Evolutionary conservation across 1,140 invertebrate species (phyloP), one percentile per base, ranked within the genome.

Genomic region (Holotrichia oblita): DNA sequence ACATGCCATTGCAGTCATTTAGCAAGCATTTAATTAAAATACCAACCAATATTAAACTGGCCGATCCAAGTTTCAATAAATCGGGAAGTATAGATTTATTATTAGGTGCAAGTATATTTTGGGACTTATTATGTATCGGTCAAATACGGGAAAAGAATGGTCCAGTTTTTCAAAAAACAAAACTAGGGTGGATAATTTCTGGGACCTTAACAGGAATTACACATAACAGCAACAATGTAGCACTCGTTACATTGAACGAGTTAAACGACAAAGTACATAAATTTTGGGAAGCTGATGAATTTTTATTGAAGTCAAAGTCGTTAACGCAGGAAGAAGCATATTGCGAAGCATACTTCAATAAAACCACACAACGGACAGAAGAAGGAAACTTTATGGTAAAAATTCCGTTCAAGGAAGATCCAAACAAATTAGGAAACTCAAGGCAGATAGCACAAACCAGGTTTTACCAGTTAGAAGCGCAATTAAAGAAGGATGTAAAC

Each of bases 371-470:
- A 61, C 41, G 77, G 22, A 20, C 34, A 8, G n/a, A 14, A 14
- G 77, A 78, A 14, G 77, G 77, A 17, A 40, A 64, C 27, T 78
- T 78, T 59, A 78, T 78, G 40, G 77, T 78, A n/a, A 73, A 48
- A 73, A 10, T 78, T 17, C 77, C 77, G 6, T 74, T 78, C 9
- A 78, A 78, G 34, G 12, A 27, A 20, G 40, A 73, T 44, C 8
- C 22, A 22, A n/a, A 48, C 73, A 40, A 78, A 42, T 74, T 74
- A 78, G 77, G 77, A 14, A 17, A 78, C n/a, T 78, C 72, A 14
- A 14, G 73, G 12, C 22, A 48, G 3, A 17, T 48, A 22, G 77
- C 77, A 10, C 40, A 44, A 34, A 41, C 12, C 6, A 10, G 69
- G 73, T 48, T 78, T 75, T 14, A n/a, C 14, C 8, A 14, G 0